Base-by-base conservation (phyloP, 53 echinoderm and acorn worm species). In the Stichopus horrens region DNA sequence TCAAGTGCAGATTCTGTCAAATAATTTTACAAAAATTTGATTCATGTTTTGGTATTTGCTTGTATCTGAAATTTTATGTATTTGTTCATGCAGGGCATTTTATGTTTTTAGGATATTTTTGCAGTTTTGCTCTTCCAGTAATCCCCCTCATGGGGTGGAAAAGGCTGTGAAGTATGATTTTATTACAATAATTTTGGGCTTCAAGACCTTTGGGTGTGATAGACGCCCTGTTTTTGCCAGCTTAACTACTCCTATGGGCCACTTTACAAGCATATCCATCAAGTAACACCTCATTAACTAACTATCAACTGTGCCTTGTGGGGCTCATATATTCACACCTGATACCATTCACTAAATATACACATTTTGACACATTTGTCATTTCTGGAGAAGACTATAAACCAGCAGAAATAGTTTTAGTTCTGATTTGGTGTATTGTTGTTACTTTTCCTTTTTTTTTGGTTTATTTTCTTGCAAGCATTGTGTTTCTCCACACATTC, bases 281-380 rank as follows among this genome's bases (percentile, higher is more conserved):
- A 79, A 52, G 79, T 79, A 79, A 79, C 79, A 79, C 79, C 79
- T 79, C 79, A 79, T 79, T 79, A 79, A 79, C 54, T 79, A 54
- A 79, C 79, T 53, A 56, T 79, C n/a, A 53, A 55, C 8, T 53
- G 54, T 53, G 19, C 18, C 55, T 54, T 19, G 54, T 54, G 79
- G 79, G 19, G 52, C 55, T 6, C 55, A 79, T 54, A 77, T 77
- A 79, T 79, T 52, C 53, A 53, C 79, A 79, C 54, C 53, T 79
- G 79, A 79, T 54, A 78, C 59, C 13, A 13, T 63, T 63, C 16
- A 63, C 63, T 63, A 63, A 63, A 63, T 63, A 63, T 16, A 63
- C 63, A 63, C 16, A 37, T 63, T 63, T 63, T 63, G 63, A 63
- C 63, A 63, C 16, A 16, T 63, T 63, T 63, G 63, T 16, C 10